Conservation (phyloP, 2,113 vertebrate species). For the Piaya cayana region DNA sequence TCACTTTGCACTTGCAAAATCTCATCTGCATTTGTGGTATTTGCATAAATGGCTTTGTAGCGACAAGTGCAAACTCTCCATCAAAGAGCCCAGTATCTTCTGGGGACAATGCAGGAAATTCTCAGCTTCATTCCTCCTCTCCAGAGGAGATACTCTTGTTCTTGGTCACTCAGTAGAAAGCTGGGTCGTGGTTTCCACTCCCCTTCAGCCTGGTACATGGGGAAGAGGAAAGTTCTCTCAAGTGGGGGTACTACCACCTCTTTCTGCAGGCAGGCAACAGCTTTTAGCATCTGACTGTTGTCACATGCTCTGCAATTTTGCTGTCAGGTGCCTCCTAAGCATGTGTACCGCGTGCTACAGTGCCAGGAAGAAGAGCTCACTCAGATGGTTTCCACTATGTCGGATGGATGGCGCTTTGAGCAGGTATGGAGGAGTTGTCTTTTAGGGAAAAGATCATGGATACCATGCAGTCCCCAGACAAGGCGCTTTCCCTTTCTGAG, state of each 20-base stretch:
- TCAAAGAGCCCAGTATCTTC: not conserved
- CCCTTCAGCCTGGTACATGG: not conserved
- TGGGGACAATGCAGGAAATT: not conserved
- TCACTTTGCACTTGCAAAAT: not conserved
- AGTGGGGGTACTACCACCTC: not conserved
- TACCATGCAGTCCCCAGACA: not conserved
- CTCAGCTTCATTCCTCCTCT: not conserved
- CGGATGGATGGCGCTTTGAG: constrained; percentile 97
- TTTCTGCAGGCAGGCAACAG: not conserved
- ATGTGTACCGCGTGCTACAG: constrained; percentile 90
- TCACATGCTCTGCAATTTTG: not conserved
- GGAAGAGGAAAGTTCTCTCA: not conserved
- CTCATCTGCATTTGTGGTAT: not conserved
- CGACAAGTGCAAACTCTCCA: not conserved
- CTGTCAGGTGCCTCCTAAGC: constrained; percentile 85
- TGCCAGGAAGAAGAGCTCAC: constrained; percentile 96
- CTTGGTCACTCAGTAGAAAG: not conserved
- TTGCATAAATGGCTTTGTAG: not conserved
- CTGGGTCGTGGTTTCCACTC: not conserved
- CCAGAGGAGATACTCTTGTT: not conserved
- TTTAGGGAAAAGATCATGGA: not conserved
- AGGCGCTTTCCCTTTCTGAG: not conserved
- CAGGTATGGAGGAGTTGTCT: constrained; percentile 79
- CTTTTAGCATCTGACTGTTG: not conserved
- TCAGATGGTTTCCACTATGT: constrained; percentile 99